Evolutionary conservation across 2,113 vertebrate species (phyloP).

Genomic region (Onychorhynchus coronatus): DNA sequence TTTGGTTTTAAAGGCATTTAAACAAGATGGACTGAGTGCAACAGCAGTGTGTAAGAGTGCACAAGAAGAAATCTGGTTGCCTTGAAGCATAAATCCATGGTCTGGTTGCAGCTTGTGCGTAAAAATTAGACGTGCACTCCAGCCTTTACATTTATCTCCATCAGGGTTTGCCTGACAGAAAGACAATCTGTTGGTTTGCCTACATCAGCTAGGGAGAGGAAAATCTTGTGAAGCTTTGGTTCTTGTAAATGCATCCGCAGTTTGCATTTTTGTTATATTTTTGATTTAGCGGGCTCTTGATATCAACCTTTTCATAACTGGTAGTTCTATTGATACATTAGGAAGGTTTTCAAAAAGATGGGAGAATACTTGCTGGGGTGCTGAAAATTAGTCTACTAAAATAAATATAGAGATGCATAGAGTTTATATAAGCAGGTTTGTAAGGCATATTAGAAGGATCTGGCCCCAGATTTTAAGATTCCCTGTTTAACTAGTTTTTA

Average conservation of each 20-base stretch:
- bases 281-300: slow-evolving; percentile 4
- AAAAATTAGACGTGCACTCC: slow-evolving; percentile 34
- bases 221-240: background rate
- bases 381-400: slow-evolving; percentile 11
- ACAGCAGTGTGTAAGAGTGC: background rate
- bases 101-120: slow-evolving; percentile 35
- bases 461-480: background rate
- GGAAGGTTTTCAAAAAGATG: background rate
- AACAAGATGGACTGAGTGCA: slow-evolving; percentile 44
- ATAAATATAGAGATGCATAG: background rate
- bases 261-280: slow-evolving; percentile 34
- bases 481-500: background rate
- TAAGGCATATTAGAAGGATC: background rate
- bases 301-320: background rate
- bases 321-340: slow-evolving; percentile 2
- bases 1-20: slow-evolving; percentile 51
- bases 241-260: background rate
- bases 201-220: background rate
- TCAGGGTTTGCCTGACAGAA: slow-evolving; percentile 49
- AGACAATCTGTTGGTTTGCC: slow-evolving; percentile 36
- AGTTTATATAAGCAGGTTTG: background rate
- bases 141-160: slow-evolving; percentile 53
- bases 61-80: slow-evolving; percentile 14
- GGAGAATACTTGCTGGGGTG: background rate
- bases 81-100: slow-evolving; percentile 52